These are phyloP conservation scores for Struthio camelus DNA, from an alignment of 2,113 vertebrate genomes.

Conservation along the genomic window DNA sequence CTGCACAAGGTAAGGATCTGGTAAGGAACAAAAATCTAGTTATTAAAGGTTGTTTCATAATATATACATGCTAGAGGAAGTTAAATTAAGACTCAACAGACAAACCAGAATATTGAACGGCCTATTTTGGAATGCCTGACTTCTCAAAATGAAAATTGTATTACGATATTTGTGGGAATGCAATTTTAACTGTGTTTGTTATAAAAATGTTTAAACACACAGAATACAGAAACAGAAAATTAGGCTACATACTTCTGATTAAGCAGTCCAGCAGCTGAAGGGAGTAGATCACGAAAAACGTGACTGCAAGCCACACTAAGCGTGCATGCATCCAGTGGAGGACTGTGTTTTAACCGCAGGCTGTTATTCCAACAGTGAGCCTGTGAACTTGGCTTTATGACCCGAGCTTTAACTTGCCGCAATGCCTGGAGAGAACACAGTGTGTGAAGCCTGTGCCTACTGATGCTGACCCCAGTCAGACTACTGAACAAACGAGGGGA, in stretches of 20 bases:
- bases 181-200: no score
- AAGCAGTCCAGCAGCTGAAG: no score
- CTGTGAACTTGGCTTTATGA: background rate
- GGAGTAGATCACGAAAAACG: no score
- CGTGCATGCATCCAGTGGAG: background rate
- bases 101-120: background rate
- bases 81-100: background rate
- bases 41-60: background rate
- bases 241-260: no score
- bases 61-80: background rate
- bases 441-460: background rate
- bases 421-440: background rate
- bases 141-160: background rate
- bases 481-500: background rate
- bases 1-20: background rate
- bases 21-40: background rate
- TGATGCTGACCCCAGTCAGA: background rate
- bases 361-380: background rate
- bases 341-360: background rate
- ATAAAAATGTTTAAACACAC: no score
- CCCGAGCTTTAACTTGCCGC: background rate
- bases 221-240: no score
- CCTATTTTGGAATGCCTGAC: background rate
- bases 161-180: no score
- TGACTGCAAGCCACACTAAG: no score